Evolutionary conservation across 2,888 invertebrate species (phyloP), one percentile per base, ranked within the genome.

Genomic region (Cheilosia vulpina): DNA sequence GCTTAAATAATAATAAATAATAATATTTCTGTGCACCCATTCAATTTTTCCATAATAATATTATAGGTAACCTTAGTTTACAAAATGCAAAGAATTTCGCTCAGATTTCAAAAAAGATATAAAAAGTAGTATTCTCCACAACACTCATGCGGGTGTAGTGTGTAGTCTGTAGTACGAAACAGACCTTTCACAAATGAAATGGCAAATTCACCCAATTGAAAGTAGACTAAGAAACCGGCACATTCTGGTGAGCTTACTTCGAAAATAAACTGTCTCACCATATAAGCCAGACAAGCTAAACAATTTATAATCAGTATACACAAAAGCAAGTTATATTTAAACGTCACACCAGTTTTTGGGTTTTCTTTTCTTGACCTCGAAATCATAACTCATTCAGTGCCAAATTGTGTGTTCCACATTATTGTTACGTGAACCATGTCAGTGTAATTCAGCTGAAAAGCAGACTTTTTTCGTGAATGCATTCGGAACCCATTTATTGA

Each of bases 361-460:
- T 58, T 60, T 65, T 76, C 57, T 60, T 50, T 63, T 65, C 43
- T 52, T 79, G 78, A 79, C 78, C 78, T 65, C 71, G 58, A 79
- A 72, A 79, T 57, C 57, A 63, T 63, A 77, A 71, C 63, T 31
- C 63, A 65, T 41, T 65, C 58, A 41, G 62, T 69, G 69, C 52
- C 19, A 55, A 69, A 62, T 38, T 55, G 31, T 21, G 53, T 62
- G 69, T 78, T 69, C 69, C 63, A 69, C 17, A 52, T 72, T 72
- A 11, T 24, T 69, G 24, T 60, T 78, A 78, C 77, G 77, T 78
- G 77, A 78, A 78, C 69, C 55, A 55, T 78, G 77, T 78, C 77
- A 78, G 21, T 27, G 17, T 17, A 65, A 6, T 58, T 43, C 58
- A 50, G 38, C 50, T 47, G 47, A 50, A 27, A 50, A 58, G 38